phyloP scores from a whole-genome alignment of 2,888 invertebrate genomes.

The Mylabris sibirica region DNA sequence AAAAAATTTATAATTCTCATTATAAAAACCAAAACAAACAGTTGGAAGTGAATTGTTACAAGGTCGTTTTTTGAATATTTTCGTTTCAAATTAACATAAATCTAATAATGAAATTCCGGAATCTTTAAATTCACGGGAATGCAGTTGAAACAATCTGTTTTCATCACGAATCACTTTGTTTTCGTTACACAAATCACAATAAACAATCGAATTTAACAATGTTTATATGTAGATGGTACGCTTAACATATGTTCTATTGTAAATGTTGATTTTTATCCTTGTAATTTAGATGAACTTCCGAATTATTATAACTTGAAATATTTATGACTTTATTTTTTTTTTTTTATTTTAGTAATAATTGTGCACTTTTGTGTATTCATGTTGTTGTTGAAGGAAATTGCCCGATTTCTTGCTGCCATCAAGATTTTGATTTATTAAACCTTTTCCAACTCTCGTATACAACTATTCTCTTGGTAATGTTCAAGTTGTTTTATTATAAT shows the following conservation, averaged over 20 bases:
- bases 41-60: neutral
- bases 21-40: neutral
- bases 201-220: slow-evolving; percentile 2
- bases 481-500: slow-evolving; percentile 10
- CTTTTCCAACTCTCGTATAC: neutral
- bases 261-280: neutral
- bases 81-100: neutral
- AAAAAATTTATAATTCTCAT: neutral
- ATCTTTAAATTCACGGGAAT: neutral
- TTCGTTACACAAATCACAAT: neutral
- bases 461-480: neutral
- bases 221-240: neutral
- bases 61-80: neutral
- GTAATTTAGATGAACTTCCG: neutral
- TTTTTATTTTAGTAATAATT: neutral
- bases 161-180: neutral
- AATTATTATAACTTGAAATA: neutral
- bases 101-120: neutral
- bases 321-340: neutral
- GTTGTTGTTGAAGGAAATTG: slow-evolving; percentile 4
- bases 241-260: neutral
- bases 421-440: slow-evolving; percentile 12
- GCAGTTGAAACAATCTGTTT: neutral
- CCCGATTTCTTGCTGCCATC: slow-evolving; percentile 1
- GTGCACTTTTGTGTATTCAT: neutral